Conservation (phyloP, 2,888 invertebrate genomes). For the Panzeria rudis region DNA sequence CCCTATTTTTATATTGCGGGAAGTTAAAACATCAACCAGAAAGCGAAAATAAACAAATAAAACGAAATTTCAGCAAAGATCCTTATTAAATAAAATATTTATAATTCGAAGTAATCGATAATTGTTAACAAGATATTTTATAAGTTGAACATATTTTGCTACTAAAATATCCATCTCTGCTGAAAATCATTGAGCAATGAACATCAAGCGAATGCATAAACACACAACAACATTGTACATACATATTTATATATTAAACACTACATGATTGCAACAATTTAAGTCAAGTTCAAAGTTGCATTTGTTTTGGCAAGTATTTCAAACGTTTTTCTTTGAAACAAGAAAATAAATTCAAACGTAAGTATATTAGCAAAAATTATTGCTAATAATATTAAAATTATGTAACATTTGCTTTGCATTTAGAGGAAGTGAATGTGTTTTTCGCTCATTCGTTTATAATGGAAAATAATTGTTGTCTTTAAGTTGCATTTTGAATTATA, state of each 20-base stretch:
- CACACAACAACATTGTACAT: background rate
- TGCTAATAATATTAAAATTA: constrained; percentile 25
- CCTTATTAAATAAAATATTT: too few species aligned
- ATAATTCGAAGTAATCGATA: too few species aligned
- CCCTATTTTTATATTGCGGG: too few species aligned
- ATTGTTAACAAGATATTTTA: too few species aligned
- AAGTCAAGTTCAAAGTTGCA: constrained; percentile 69
- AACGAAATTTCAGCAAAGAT: too few species aligned
- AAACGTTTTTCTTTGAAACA: constrained; percentile 10
- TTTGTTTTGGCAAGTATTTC: constrained; percentile 55
- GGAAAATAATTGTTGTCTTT: background rate
- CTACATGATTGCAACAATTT: constrained; percentile 23
- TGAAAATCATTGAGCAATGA: constrained; percentile 20
- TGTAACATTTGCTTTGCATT: background rate
- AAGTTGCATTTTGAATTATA: background rate
- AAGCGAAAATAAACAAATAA: too few species aligned
- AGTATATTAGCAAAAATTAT: constrained; percentile 7
- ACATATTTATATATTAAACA: background rate
- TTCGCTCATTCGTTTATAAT: background rate
- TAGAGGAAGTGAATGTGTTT: constrained; percentile 7
- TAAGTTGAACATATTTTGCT: background rate
- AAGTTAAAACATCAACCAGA: too few species aligned
- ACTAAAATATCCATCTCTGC: constrained; percentile 21
- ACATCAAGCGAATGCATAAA: background rate
- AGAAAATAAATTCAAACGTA: background rate